phyloP scores from a whole-genome alignment of 2,113 vertebrate genomes.

The Paramisgurnus dabryanus region DNA sequence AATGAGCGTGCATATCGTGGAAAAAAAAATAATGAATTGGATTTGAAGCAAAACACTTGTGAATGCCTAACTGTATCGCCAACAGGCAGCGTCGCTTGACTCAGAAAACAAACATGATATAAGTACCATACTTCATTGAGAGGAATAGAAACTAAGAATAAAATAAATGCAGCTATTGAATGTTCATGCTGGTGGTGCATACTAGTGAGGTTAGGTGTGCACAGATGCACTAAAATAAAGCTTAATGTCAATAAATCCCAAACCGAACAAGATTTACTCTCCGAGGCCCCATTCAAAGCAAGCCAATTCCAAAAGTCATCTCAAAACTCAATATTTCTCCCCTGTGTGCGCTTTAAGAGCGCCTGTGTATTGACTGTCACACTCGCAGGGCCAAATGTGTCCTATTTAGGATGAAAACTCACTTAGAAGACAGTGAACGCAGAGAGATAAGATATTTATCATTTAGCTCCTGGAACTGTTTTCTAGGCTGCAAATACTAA shows the following conservation, averaged over 20 bases:
- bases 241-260: slow-evolving; percentile 44
- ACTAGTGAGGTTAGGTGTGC: slow-evolving; percentile 26
- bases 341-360: slow-evolving; percentile 23
- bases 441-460: slow-evolving; percentile 1
- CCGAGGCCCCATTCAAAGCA: slow-evolving; percentile 16
- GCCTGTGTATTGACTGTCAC: slow-evolving; percentile 27
- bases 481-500: not conserved
- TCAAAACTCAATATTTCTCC: slow-evolving; percentile 42
- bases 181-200: not conserved
- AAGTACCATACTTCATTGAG: too few species aligned
- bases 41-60: too few species aligned
- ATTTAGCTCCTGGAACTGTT: not conserved
- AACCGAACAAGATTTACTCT: slow-evolving; percentile 26
- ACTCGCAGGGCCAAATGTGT: slow-evolving; percentile 11
- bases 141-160: not conserved
- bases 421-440: slow-evolving; percentile 11
- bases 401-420: slow-evolving; percentile 14
- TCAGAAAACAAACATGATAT: not conserved
- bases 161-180: not conserved
- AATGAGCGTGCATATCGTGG: not conserved
- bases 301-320: slow-evolving; percentile 26
- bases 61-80: too few species aligned
- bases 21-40: too few species aligned
- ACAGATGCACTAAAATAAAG: slow-evolving; percentile 39
- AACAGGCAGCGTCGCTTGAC: not conserved